These are phyloP conservation scores for Drosophila paranaensis DNA, from an alignment of 2,888 invertebrate genomes.

Conservation along the genomic window DNA sequence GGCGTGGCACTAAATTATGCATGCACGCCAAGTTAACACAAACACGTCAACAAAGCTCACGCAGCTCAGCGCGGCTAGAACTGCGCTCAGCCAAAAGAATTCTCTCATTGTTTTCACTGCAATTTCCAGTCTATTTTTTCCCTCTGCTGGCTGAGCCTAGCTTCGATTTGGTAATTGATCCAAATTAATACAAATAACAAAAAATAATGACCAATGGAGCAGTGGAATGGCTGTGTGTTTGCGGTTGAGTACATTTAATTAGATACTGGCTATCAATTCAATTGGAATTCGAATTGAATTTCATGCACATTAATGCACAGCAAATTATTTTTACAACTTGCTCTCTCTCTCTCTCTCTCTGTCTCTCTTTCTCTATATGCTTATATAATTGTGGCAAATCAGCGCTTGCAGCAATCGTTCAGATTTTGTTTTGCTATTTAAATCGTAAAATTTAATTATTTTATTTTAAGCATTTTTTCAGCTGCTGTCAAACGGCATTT, in stretches of 20 bases:
- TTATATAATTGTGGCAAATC: constrained; percentile 58
- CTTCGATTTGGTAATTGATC: constrained; percentile 51
- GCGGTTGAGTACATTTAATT: constrained; percentile 70
- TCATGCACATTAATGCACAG: constrained; percentile 46
- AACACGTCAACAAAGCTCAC: constrained; percentile 54
- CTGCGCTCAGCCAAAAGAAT: background rate
- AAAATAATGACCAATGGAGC: constrained; percentile 15
- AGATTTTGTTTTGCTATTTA: constrained; percentile 54
- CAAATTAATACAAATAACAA: constrained; percentile 50
- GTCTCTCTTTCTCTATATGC: too few species aligned
- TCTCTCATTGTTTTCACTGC: constrained; percentile 3
- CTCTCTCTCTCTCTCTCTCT: too few species aligned
- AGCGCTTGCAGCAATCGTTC: constrained; percentile 64
- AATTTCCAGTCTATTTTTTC: background rate
- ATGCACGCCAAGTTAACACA: constrained; percentile 58
- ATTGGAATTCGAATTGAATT: constrained; percentile 59
- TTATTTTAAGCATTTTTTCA: background rate
- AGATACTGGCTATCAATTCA: constrained; percentile 67
- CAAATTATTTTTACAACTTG: constrained; percentile 63
- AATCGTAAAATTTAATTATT: constrained; percentile 9
- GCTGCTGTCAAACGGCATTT: constrained; percentile 24
- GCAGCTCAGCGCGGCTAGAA: constrained; percentile 13
- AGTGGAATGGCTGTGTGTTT: constrained; percentile 16
- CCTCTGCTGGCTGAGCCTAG: background rate
- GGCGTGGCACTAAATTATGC: constrained; percentile 49